Conservation (phyloP, 2,113 vertebrate species). For the Oreocharis arfaki region DNA sequence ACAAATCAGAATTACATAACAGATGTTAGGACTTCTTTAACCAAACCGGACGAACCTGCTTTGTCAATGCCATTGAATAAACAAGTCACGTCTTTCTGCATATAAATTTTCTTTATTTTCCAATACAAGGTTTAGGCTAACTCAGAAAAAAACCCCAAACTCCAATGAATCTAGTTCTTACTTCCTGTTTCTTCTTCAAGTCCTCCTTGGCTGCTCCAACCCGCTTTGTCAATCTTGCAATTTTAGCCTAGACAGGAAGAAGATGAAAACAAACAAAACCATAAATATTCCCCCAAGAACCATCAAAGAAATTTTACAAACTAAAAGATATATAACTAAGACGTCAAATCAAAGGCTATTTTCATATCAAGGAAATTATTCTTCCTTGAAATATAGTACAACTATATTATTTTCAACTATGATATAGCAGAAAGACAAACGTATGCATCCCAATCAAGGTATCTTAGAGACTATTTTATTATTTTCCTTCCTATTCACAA, state of each 20-base stretch:
- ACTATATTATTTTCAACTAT: background rate
- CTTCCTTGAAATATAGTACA: background rate
- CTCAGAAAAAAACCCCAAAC: background rate
- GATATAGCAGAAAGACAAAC: background rate
- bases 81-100: background rate
- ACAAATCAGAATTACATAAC: background rate
- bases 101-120: background rate
- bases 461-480: background rate
- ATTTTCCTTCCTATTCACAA: background rate
- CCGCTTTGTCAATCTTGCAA: constrained; percentile 89
- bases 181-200: constrained; percentile 87
- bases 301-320: background rate
- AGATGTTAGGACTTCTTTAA: background rate
- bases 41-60: background rate
- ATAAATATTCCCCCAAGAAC: background rate
- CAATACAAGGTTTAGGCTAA: background rate
- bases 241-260: constrained; percentile 80
- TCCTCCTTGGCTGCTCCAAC: constrained; percentile 91
- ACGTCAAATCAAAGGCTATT: background rate
- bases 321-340: background rate
- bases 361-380: background rate
- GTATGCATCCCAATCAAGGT: background rate
- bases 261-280: background rate
- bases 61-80: background rate
- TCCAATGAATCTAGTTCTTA: constrained; percentile 57